A percentile compares a stretch with the other conserved stretches of the same genome.
Evolutionary conservation across 2,113 vertebrate genomes (phyloP).

Genomic region (Haemorhous mexicanus): DNA sequence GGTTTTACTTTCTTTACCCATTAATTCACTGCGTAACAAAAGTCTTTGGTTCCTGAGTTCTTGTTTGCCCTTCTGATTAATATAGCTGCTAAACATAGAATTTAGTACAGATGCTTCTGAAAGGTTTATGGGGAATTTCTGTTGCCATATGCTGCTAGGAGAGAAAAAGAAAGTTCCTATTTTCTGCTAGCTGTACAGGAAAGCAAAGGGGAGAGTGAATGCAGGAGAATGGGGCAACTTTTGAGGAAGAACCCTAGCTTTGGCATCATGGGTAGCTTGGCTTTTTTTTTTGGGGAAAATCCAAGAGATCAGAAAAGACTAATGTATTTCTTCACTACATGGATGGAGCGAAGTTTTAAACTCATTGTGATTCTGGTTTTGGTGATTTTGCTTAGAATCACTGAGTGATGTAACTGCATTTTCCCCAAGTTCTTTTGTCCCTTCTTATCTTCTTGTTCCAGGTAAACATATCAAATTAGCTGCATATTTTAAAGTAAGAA

Average conservation of each 20-base stretch:
- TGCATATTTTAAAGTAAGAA: conserved; percentile 1
- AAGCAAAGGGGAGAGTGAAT: not conserved
- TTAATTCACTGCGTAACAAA: not conserved
- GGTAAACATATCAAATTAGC: not conserved
- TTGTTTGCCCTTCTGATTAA: not conserved
- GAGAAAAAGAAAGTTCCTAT: not conserved
- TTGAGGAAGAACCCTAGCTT: not conserved
- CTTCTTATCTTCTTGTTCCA: not conserved
- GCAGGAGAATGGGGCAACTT: not conserved
- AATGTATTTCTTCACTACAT: not conserved
- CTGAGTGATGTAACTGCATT: not conserved
- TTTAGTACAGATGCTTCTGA: not conserved
- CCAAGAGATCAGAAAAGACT: not conserved
- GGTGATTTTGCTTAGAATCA: not conserved
- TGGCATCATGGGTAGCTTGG: not conserved
- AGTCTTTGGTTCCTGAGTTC: not conserved
- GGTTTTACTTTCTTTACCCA: not conserved
- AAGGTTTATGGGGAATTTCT: not conserved
- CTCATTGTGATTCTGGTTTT: not conserved
- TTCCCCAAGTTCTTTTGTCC: not conserved
- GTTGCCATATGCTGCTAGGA: not conserved
- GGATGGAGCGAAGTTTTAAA: not conserved
- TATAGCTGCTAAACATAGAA: not conserved
- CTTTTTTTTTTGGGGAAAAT: not conserved
- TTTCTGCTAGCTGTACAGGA: not conserved